Percentiles rank a stretch among this genome's conserved stretches.
Evolutionary conservation across 2,797 vertebrate species (phyloP).

Genomic region (Coluber constrictor): DNA sequence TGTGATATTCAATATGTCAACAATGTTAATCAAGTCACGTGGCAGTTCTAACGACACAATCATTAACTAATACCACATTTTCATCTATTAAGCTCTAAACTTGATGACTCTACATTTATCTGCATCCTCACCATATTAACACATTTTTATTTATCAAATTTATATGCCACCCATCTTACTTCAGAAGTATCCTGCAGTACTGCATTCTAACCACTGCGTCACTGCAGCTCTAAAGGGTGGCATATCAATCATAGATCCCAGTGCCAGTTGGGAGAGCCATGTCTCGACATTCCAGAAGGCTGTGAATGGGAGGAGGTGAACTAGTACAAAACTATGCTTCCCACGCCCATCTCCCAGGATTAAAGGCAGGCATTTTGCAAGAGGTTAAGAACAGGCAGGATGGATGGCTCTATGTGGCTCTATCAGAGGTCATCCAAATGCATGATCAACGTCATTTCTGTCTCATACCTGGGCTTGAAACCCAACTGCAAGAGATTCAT

Average conservation of each 20-base stretch:
- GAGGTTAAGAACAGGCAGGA: too few species aligned
- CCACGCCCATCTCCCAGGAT: too few species aligned
- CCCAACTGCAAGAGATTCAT: too few species aligned
- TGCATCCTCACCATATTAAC: not conserved
- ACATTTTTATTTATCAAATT: too few species aligned
- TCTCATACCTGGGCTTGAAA: too few species aligned
- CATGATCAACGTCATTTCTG: too few species aligned
- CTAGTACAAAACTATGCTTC: not conserved
- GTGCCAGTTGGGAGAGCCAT: not conserved
- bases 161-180: too few species aligned
- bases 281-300: not conserved
- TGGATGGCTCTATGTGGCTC: too few species aligned
- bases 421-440: too few species aligned
- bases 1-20: not conserved
- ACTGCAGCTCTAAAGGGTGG: not conserved
- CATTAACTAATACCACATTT: not conserved
- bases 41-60: not conserved
- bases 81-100: not conserved
- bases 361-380: too few species aligned
- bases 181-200: too few species aligned
- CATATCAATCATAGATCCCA: not conserved
- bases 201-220: too few species aligned
- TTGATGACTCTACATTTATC: not conserved
- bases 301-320: not conserved
- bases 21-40: not conserved